These are phyloP conservation scores for Fundulus diaphanus DNA, from an alignment of 2,797 vertebrate species.

Conservation along the genomic window DNA sequence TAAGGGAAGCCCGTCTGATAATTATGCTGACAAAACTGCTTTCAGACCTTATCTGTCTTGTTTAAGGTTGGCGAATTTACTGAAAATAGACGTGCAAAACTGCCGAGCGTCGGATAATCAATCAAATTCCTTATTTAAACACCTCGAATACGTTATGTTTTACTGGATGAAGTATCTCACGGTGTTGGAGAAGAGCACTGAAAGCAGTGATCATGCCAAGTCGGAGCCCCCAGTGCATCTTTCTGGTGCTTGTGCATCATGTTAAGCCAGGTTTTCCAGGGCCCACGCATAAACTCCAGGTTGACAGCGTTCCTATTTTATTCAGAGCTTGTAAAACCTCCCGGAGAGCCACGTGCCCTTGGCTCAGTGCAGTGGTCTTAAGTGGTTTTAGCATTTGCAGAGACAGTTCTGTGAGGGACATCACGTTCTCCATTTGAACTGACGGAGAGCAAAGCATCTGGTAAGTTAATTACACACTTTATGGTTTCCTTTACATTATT, in stretches of 20 bases:
- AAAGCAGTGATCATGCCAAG: slow-evolving; percentile 36
- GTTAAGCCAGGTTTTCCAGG: slow-evolving; percentile 40
- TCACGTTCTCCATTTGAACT: slow-evolving; percentile 56
- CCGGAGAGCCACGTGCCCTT: slow-evolving; percentile 21
- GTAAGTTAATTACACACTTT: slow-evolving; percentile 65
- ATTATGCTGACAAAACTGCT: slow-evolving; percentile 5
- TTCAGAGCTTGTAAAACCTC: slow-evolving; percentile 44
- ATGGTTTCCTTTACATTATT: slow-evolving; percentile 67
- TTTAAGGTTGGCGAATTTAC: slow-evolving; percentile 14
- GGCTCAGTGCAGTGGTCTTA: slow-evolving; percentile 30
- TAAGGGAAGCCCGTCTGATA: neutral
- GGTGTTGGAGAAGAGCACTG: slow-evolving; percentile 13
- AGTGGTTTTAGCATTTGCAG: slow-evolving; percentile 37
- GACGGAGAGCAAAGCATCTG: slow-evolving; percentile 46
- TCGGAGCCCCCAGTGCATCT: slow-evolving; percentile 33
- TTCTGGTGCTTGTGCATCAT: slow-evolving; percentile 33
- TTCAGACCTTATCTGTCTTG: neutral
- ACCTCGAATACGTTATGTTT: slow-evolving; percentile 12
- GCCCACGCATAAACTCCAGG: slow-evolving; percentile 30
- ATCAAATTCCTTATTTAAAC: slow-evolving; percentile 1
- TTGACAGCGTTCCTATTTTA: slow-evolving; percentile 43
- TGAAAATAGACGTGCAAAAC: slow-evolving; percentile 1
- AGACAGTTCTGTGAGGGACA: slow-evolving; percentile 48
- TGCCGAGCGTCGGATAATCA: neutral
- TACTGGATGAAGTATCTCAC: slow-evolving; percentile 20